Conservation (phyloP, 1,140 invertebrate genomes). For the Periplaneta americana region DNA sequence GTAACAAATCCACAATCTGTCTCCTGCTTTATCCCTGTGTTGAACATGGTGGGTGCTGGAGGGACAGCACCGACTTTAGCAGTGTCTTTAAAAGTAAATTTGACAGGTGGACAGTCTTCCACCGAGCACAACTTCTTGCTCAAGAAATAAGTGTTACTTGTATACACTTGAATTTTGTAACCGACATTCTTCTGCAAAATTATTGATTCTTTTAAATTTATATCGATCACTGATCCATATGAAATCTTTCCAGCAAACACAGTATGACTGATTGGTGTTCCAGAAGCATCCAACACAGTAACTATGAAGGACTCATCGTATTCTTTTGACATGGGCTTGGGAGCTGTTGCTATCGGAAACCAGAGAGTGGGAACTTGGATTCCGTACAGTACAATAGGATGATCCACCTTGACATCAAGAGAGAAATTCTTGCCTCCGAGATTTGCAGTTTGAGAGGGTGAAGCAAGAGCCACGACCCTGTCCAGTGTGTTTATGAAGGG, state of each 20-base stretch:
- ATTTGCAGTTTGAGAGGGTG: background rate
- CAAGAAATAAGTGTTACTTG: slow-evolving; percentile 14
- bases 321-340: background rate
- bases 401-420: slow-evolving; percentile 7
- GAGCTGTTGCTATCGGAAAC: background rate
- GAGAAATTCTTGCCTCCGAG: slow-evolving; percentile 11
- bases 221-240: slow-evolving; percentile 6
- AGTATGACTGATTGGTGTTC: background rate
- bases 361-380: slow-evolving; percentile 15
- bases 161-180: slow-evolving; percentile 11
- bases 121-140: slow-evolving; percentile 7
- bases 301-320: slow-evolving; percentile 17
- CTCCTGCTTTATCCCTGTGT: background rate
- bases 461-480: background rate
- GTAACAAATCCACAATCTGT: slow-evolving; percentile 12
- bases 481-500: background rate
- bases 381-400: slow-evolving; percentile 1
- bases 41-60: background rate
- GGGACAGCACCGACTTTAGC: background rate
- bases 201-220: slow-evolving; percentile 9
- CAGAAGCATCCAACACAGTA: slow-evolving; percentile 7
- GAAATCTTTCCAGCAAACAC: slow-evolving; percentile 9
- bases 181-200: slow-evolving; percentile 13
- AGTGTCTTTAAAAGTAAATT: slow-evolving; percentile 10
- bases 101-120: slow-evolving; percentile 6